Conservation (phyloP, 2,888 invertebrate genomes). For the Pteria penguin region DNA sequence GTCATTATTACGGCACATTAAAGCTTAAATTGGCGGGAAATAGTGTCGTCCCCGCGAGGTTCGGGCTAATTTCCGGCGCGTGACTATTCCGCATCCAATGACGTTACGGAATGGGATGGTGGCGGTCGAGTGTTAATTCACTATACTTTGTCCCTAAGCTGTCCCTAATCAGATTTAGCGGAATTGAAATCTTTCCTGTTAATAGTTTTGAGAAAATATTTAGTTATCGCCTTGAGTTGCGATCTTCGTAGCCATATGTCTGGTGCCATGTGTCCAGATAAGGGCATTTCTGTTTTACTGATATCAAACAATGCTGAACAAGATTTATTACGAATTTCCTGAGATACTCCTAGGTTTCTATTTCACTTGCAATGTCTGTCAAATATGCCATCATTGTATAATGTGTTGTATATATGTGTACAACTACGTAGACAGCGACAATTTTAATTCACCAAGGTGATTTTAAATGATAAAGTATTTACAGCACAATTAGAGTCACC, state of each 20-base stretch:
- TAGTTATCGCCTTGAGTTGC: background rate
- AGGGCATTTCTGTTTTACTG: no score
- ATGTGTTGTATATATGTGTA: no score
- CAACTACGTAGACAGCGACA: no score
- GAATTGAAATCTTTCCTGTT: background rate
- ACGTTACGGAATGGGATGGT: background rate
- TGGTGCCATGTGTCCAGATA: background rate
- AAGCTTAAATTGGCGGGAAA: background rate
- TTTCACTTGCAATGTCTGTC: no score
- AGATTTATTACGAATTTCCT: no score
- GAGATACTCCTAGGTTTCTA: no score
- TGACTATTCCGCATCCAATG: constrained; percentile 2
- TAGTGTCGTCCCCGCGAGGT: constrained; percentile 4
- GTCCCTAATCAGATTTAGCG: background rate
- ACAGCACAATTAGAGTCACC: no score
- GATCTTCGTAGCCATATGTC: background rate
- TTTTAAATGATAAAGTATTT: no score
- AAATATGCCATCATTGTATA: no score
- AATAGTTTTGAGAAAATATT: background rate
- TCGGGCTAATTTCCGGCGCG: constrained; percentile 16
- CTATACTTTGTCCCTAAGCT: background rate
- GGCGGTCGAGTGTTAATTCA: background rate
- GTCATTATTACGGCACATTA: background rate
- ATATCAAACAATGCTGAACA: no score
- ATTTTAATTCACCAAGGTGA: no score